These are phyloP conservation scores for Poecile montanus DNA, from an alignment of 2,797 vertebrate genomes.

Conservation along the genomic window DNA sequence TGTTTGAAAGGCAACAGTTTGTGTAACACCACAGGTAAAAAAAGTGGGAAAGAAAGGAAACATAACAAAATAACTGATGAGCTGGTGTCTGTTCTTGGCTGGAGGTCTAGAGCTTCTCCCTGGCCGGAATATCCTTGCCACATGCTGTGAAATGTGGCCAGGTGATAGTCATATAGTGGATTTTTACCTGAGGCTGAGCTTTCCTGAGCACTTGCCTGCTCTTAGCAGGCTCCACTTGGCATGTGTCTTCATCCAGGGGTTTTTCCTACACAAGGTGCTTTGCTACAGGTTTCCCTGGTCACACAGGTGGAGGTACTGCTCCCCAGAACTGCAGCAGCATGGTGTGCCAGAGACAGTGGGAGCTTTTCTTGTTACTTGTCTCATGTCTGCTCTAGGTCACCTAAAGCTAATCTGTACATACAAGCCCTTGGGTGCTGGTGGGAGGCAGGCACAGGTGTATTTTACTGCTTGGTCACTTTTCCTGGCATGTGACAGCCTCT, in stretches of 20 bases:
- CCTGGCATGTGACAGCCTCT: not conserved
- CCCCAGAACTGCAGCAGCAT: not conserved
- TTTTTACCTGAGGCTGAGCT: not conserved
- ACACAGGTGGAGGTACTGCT: fast-evolving
- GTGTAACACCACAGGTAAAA: not conserved
- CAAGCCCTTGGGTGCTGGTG: fast-evolving
- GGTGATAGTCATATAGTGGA: not conserved
- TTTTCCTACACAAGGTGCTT: not conserved
- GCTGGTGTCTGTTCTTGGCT: not conserved
- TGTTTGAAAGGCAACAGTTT: not conserved
- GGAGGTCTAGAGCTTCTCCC: not conserved
- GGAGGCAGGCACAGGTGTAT: not conserved
- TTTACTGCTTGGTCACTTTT: not conserved
- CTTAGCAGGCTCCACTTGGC: fast-evolving
- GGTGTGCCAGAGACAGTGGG: not conserved
- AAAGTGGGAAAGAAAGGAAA: not conserved
- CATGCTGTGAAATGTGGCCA: not conserved
- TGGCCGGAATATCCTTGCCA: not conserved
- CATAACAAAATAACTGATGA: not conserved
- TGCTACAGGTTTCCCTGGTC: not conserved
- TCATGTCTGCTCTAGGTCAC: not conserved
- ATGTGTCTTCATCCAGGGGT: fast-evolving
- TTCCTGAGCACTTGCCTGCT: not conserved
- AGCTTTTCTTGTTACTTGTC: not conserved
- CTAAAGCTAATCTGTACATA: not conserved